Conservation (phyloP, 2,113 vertebrate species). For the Vulpes ferrilata region DNA sequence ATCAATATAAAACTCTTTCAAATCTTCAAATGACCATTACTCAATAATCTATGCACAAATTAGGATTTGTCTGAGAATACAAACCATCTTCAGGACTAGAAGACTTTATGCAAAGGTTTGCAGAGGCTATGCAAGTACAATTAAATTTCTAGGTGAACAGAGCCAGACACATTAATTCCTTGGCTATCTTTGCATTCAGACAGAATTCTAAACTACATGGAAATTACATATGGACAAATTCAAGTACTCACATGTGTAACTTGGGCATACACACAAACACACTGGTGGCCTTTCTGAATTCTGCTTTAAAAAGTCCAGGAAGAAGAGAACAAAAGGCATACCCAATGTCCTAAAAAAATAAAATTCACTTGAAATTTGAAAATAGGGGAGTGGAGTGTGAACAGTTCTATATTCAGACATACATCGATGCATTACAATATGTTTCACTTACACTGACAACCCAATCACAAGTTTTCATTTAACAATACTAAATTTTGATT, state of each 20-base stretch:
- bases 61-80: constrained; percentile 80
- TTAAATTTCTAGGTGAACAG: constrained; percentile 82
- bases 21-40: constrained; percentile 87
- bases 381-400: background rate
- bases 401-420: constrained; percentile 1
- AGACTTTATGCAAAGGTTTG: constrained; percentile 80
- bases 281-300: constrained; percentile 17
- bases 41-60: constrained; percentile 86
- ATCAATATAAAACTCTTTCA: constrained; percentile 88
- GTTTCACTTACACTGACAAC: constrained; percentile 51
- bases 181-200: constrained; percentile 78
- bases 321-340: background rate
- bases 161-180: constrained; percentile 71
- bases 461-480: constrained; percentile 42
- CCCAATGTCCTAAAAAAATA: constrained; percentile 39
- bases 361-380: constrained; percentile 8
- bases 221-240: constrained; percentile 67
- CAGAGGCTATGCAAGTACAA: constrained; percentile 68
- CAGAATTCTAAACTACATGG: constrained; percentile 76
- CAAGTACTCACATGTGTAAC: constrained; percentile 42
- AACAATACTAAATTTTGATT: constrained; percentile 62
- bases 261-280: background rate
- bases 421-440: background rate
- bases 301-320: background rate
- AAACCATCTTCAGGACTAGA: constrained; percentile 75